phyloP scores from a whole-genome alignment of 2,113 vertebrate species.

The Agelaius phoeniceus region DNA sequence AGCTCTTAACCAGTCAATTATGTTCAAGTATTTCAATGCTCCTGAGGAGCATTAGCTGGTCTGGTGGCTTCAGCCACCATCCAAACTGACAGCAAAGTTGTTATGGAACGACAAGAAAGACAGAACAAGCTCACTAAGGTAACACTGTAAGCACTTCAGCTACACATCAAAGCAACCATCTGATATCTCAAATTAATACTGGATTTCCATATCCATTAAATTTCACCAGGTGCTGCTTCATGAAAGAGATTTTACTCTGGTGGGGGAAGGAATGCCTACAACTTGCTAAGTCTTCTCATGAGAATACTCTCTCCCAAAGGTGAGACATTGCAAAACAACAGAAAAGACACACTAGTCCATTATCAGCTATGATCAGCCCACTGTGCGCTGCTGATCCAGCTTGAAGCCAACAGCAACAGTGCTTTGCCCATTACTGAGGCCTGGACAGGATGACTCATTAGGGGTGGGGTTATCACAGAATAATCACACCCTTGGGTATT shows the following conservation, averaged over 20 bases:
- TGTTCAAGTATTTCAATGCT: not conserved
- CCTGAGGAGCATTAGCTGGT: not conserved
- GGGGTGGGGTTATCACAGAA: conserved; percentile 11
- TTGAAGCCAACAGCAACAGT: not conserved
- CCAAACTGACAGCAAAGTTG: not conserved
- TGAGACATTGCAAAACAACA: not conserved
- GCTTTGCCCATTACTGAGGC: not conserved
- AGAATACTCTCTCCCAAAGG: not conserved
- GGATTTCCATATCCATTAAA: not conserved
- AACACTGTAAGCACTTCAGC: not conserved
- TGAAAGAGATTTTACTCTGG: not conserved
- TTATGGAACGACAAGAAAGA: not conserved
- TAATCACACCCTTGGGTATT: conserved; percentile 46
- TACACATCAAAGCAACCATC: not conserved
- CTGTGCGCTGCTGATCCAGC: not conserved
- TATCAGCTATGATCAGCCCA: not conserved
- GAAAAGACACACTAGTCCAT: not conserved
- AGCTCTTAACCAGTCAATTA: not conserved
- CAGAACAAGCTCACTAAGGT: not conserved
- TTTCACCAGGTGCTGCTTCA: not conserved
- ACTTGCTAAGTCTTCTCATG: not conserved
- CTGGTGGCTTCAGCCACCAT: not conserved
- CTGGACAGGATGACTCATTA: not conserved
- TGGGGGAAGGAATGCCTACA: not conserved
- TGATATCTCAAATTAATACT: not conserved